Base-by-base conservation (phyloP, 1,140 invertebrate species). In the Scaptodrosophila lebanonensis region DNA sequence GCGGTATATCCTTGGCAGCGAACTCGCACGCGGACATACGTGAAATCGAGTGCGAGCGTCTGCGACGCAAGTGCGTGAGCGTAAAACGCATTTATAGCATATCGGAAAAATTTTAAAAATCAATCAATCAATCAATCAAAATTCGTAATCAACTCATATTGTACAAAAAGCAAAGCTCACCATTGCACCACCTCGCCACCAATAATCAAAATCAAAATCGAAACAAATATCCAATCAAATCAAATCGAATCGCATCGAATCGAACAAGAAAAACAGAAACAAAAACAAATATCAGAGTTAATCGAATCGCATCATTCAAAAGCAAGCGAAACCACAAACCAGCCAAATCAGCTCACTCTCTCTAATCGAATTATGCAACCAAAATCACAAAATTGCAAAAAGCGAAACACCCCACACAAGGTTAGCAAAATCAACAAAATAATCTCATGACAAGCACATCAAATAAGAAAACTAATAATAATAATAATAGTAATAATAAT, bases 1-100 rank as follows among this genome's bases (percentile, higher is more conserved):
- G 4, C 3, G 22, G 22, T 25, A 8, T 8, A 3, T 25, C 22
- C 3, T 22, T 72, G 51, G 70, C 66, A 2, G 47, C 66, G 30
- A 71, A 48, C 22, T 83, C 83, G 12, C 83, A 85, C 70, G 83
- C 83, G 35, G 83, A 85, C 49, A 76, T 85, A 45, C 71, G 83
- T 53, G 83, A 85, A 63, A 86, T 85, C 59, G 84, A 85, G 59
- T 85, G 83, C 72, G 83, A 85, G 47, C 73, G 84, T 43, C 60
- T 85, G 68, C 62, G 84, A 49, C 83, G 84, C 51, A 85, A 86
- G 67, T 85, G 84, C 73, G 84, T 85, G 75, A 85, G 79, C 68
- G 83, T 86, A 36, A 86, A 86, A 51, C 84, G 84, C 60, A 86
- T 86, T 52, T 86, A 86, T 79, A 86, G 84, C 72, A 86, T 86